Conservation (phyloP, 2,888 invertebrate species). For the Diaphora mendica region DNA sequence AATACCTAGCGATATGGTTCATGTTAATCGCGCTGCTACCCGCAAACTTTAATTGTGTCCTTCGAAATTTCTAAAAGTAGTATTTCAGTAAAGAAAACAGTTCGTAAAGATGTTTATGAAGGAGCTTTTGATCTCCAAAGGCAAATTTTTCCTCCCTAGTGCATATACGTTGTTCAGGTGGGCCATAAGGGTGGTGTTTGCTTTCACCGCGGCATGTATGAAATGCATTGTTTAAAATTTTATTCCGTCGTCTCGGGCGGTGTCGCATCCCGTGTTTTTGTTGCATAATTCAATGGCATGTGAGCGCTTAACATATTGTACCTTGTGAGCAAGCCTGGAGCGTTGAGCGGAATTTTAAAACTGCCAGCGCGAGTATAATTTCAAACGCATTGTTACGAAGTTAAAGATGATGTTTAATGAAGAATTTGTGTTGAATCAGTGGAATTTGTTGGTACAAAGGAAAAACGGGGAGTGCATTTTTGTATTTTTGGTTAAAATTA, state of each 20-base stretch:
- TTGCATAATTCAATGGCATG: conserved; percentile 70
- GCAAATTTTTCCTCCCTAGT: conserved; percentile 50
- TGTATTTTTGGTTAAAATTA: not conserved
- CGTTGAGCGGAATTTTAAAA: conserved; percentile 59
- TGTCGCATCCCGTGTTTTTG: conserved; percentile 62
- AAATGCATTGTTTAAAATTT: conserved; percentile 67
- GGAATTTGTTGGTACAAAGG: conserved; percentile 36
- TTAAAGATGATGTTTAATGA: conserved; percentile 45
- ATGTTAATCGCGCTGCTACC: conserved; percentile 43
- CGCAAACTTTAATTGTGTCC: conserved; percentile 45
- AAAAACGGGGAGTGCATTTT: conserved; percentile 6
- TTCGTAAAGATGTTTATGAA: conserved; percentile 41
- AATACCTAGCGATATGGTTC: conserved; percentile 39
- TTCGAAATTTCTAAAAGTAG: conserved; percentile 32
- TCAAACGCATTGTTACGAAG: conserved; percentile 47
- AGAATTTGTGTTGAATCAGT: conserved; percentile 35
- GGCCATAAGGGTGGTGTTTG: conserved; percentile 41
- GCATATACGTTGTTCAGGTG: conserved; percentile 50
- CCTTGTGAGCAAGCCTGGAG: conserved; percentile 56
- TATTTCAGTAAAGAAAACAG: conserved; percentile 33
- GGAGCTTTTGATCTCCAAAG: conserved; percentile 62
- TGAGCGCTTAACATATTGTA: conserved; percentile 62
- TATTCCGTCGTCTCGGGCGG: conserved; percentile 56
- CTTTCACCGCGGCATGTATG: conserved; percentile 49
- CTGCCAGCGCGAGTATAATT: conserved; percentile 42